These are phyloP conservation scores for Danaus plexippus DNA, from an alignment of 1,140 invertebrate genomes.

Conservation along the genomic window DNA sequence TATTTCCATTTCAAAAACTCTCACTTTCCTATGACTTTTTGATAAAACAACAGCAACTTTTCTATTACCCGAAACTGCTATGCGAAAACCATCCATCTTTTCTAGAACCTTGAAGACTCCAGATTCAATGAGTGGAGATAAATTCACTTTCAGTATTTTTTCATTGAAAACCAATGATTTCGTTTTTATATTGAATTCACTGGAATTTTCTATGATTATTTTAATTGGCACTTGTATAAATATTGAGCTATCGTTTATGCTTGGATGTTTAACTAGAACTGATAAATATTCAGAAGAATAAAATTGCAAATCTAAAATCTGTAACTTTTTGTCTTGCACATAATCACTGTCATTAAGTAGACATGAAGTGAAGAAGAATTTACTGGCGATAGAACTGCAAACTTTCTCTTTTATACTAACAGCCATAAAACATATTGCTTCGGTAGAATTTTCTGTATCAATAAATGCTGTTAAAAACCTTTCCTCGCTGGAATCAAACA, in stretches of 20 bases:
- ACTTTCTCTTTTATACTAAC: slow-evolving; percentile 46
- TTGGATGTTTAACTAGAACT: slow-evolving; percentile 77
- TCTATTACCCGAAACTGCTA: slow-evolving; percentile 89
- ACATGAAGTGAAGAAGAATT: slow-evolving; percentile 49
- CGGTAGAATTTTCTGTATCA: slow-evolving; percentile 31
- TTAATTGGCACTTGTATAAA: slow-evolving; percentile 79
- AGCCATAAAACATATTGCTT: slow-evolving; percentile 64
- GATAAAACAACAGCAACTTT: slow-evolving; percentile 91
- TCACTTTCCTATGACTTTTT: slow-evolving; percentile 83
- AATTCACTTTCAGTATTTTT: slow-evolving; percentile 62
- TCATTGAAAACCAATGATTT: slow-evolving; percentile 70
- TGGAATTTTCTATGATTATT: slow-evolving; percentile 57
- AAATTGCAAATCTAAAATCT: slow-evolving; percentile 81
- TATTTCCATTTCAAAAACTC: slow-evolving; percentile 92
- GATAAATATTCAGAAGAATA: slow-evolving; percentile 86
- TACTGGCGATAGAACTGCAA: slow-evolving; percentile 37
- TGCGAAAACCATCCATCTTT: slow-evolving; percentile 78
- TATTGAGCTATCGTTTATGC: slow-evolving; percentile 68
- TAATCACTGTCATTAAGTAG: slow-evolving; percentile 43
- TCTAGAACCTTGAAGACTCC: slow-evolving; percentile 77
- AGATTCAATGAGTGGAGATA: slow-evolving; percentile 65
- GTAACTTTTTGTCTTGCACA: slow-evolving; percentile 50
- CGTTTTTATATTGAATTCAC: slow-evolving; percentile 63
- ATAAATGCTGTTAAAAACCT: slow-evolving; percentile 58
- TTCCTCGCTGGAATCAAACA: slow-evolving; percentile 48